Percentiles rank a stretch among this genome's conserved stretches.
These are phyloP conservation scores for Chlorodrepanis virens DNA, from an alignment of 2,113 vertebrate genomes.

Conservation along the genomic window DNA sequence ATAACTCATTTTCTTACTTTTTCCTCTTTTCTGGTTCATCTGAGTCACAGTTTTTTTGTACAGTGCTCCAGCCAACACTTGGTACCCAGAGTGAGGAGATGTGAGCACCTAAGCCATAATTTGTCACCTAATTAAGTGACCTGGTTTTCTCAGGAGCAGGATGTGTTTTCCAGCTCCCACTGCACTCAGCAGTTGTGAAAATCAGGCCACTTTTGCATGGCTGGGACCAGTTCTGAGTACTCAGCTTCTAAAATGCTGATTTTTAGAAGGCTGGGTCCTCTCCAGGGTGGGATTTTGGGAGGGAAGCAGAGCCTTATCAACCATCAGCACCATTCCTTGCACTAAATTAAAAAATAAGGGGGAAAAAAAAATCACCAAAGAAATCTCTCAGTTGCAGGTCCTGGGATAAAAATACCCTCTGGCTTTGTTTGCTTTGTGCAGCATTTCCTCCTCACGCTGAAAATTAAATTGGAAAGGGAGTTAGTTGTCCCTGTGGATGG, in stretches of 20 bases:
- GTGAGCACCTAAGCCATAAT: neutral
- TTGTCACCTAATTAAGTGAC: constrained; percentile 41
- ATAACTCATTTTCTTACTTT: neutral
- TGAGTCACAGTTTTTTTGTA: neutral
- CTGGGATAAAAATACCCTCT: neutral
- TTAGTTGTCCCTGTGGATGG: neutral
- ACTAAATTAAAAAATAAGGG: neutral
- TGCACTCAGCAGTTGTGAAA: constrained; percentile 42
- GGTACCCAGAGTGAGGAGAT: neutral
- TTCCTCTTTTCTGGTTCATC: neutral
- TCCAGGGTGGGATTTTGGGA: neutral
- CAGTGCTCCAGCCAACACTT: neutral
- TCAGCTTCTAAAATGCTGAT: neutral
- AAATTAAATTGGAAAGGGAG: constrained; percentile 11
- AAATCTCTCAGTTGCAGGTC: neutral
- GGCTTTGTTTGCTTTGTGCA: neutral
- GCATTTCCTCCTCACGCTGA: neutral
- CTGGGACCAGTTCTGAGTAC: neutral
- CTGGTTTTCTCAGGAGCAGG: constrained; percentile 21
- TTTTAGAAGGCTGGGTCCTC: neutral
- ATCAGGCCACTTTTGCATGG: neutral
- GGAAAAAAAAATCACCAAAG: neutral
- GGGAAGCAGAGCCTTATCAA: neutral
- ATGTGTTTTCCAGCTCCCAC: constrained; percentile 7
- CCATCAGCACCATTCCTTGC: neutral